Base-by-base conservation (phyloP, 2,888 invertebrate genomes). In the Tipula helvola region DNA sequence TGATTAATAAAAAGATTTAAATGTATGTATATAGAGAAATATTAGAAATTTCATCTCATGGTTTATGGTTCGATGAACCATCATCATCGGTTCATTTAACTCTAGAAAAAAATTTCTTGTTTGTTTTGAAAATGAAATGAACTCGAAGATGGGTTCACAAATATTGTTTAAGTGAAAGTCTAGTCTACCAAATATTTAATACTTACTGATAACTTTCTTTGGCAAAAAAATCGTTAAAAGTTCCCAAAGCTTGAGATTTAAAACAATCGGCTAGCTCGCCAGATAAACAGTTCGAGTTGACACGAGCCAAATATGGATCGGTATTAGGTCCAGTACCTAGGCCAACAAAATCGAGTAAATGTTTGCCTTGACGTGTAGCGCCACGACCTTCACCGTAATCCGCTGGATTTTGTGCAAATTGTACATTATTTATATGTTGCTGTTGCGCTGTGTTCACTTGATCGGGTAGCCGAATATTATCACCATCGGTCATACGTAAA, bases 191-290 rank as follows among this genome's bases (percentile, higher is more conserved):
- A 39, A 42, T 42, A 42, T 52, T 5, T 52, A 52, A 84, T 41
- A 88, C 90, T 89, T 89, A 92, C 92, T 89, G 87, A 89, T 94
- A 94, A 88, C 92, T 91, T 86, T 93, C 94, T 89, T 95, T 94
- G 89, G 94, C 93, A 89, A 97, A 96, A 90, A 97, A 96, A 87
- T 96, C 96, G 86, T 96, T 95, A 87, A 97, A 94, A 0, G 95
- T 95, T 87, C 93, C 93, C 86, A 97, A 90, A 0, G 96, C 96
- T 88, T 95, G 95, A 0, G 96, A 96, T 89, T 97, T 96, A 90
- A 97, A 96, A 90, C 96, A 97, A 90, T 96, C 96, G 0, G 96
- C 95, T n/a, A 97, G 91, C 90, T 97, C 96, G 4, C 96, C 96
- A 88, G 93, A 94, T 87, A 96, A 91, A 89, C 96, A 97, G 88